phyloP scores from a whole-genome alignment of 2,888 invertebrate genomes.

The Drosophila koepferae region DNA sequence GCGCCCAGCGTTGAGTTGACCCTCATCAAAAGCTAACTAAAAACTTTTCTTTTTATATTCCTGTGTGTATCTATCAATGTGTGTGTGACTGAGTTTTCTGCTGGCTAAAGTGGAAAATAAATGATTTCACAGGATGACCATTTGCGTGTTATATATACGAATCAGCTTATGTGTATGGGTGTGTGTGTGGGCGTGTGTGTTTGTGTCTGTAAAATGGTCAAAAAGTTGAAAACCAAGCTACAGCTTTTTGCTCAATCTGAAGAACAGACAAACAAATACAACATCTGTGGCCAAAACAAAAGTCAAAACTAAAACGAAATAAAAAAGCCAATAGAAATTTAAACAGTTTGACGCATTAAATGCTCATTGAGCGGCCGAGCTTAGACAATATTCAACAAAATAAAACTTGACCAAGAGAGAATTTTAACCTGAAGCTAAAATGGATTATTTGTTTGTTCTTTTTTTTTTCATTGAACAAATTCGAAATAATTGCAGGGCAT shows the following conservation, averaged over 20 bases:
- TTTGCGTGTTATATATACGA: constrained; percentile 58
- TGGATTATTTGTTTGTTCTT: not conserved
- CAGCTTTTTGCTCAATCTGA: constrained; percentile 65
- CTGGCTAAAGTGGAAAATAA: constrained; percentile 79
- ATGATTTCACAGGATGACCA: constrained; percentile 81
- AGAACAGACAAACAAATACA: constrained; percentile 40
- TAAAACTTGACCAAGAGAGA: not conserved
- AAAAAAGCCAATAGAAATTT: constrained; percentile 78
- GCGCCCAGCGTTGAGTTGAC: constrained; percentile 74
- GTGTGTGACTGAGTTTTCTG: constrained; percentile 58
- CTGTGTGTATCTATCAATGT: constrained; percentile 15
- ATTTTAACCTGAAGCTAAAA: not conserved
- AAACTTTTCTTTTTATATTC: constrained; percentile 75
- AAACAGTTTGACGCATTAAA: constrained; percentile 81
- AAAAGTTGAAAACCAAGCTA: constrained; percentile 77
- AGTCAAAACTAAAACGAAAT: constrained; percentile 61
- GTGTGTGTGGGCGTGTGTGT: not conserved
- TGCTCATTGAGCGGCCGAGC: constrained; percentile 62
- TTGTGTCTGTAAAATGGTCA: constrained; percentile 48
- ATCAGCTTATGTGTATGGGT: constrained; percentile 2
- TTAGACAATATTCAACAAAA: constrained; percentile 22
- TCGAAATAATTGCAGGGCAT: too few relatives aligned
- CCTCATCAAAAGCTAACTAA: constrained; percentile 81
- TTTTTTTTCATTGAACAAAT: too few relatives aligned
- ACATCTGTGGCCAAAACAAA: constrained; percentile 75